Evolutionary conservation across 2,797 vertebrate genomes (phyloP), one percentile per base, ranked within the genome.

Genomic region (Rhynchonycteris naso): DNA sequence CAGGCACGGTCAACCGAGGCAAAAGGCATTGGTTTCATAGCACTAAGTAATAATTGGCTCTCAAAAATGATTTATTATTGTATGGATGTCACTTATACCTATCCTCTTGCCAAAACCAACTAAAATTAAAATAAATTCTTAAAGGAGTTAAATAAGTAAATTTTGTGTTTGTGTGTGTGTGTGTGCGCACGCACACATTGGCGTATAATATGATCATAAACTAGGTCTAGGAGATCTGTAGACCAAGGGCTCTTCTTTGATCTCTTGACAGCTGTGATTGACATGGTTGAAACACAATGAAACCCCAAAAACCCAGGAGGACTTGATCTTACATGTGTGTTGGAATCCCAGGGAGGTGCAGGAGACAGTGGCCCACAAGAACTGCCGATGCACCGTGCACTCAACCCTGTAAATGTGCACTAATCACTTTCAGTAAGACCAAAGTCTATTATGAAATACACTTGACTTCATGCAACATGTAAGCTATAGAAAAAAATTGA

Each of bases 31-130:
- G 47, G 26, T 63, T 88, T 93, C 76, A 82, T 19, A 83, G 30
- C 58, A 72, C 30, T n/a, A 81, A 74, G 26, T 76, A 78, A 22
- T 59, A 54, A 61, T 2, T 33, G 10, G 22, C 54, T 56, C 95
- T 59, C 43, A 93, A 43, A 92, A 85, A 63, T 63, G 33, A 88
- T 74, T 92, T 59, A 11, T 72, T 13, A 38, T 59, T 88, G 6
- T 72, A 18, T 63, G 24, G 24, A 13, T 91, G 69, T 74, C 80
- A 72, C 4, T 33, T 43, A 4, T 38, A 74, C 21, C 7, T 79
- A 90, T 63, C 11, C 18, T 68, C 52, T 54, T 88, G 43, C 58
- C 56, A 71, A 81, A 95, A 81, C 28, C 88, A 94, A 72, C 24
- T 52, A 18, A 93, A 72, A 84, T 18, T 72, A 47, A 81, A 50